Conservation (phyloP, 2,113 vertebrate genomes). For the Scytalopus superciliaris region DNA sequence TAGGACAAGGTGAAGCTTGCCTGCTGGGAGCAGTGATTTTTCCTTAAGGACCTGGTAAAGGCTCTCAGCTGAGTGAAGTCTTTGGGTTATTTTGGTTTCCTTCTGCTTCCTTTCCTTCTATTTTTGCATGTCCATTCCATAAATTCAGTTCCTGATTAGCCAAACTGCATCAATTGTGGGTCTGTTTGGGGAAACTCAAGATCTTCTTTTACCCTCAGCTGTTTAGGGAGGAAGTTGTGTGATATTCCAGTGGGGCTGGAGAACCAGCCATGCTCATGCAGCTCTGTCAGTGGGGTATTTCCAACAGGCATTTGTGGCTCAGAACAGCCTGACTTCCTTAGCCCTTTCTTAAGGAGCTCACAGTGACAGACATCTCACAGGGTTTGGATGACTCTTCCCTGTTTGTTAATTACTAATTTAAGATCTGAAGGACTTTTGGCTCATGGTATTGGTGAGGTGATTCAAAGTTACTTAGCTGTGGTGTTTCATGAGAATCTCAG, state of each 20-base stretch:
- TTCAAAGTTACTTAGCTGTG: background rate
- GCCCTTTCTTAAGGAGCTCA: background rate
- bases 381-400: background rate
- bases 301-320: background rate
- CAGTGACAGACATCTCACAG: background rate
- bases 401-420: background rate
- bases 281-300: background rate
- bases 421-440: background rate
- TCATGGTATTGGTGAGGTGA: background rate
- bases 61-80: background rate
- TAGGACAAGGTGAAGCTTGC: slow-evolving; percentile 17
- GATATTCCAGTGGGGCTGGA: background rate
- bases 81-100: background rate
- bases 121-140: background rate
- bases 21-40: background rate
- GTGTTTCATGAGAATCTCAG: background rate
- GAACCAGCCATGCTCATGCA: background rate
- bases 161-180: background rate
- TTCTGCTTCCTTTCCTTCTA: background rate
- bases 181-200: background rate
- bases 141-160: background rate
- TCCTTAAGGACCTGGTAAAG: background rate
- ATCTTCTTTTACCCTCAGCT: background rate
- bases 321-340: background rate
- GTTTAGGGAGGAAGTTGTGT: background rate